Percentiles rank a stretch among this genome's conserved stretches.
Conservation (phyloP, 2,888 invertebrate species). For the Drosophila setosimentum region DNA sequence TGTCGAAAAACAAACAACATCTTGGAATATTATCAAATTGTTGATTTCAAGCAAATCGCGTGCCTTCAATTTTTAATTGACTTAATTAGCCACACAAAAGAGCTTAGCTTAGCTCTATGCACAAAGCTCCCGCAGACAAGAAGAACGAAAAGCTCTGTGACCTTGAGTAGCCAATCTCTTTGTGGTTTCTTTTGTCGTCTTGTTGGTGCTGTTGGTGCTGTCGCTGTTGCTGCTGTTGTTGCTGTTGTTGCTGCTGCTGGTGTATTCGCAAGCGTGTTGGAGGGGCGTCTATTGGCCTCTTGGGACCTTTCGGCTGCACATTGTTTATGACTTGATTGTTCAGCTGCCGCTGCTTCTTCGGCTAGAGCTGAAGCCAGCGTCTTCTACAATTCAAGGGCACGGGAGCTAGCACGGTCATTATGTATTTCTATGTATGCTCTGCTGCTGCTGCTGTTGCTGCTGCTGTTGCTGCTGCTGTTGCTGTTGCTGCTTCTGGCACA, state of each 20-base stretch:
- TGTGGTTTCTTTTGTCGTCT: constrained; percentile 24
- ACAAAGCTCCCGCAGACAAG: constrained; percentile 28
- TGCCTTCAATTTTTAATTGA: constrained; percentile 73
- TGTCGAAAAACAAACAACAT: constrained; percentile 50
- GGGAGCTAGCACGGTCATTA: constrained; percentile 57
- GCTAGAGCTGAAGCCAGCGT: constrained; percentile 28
- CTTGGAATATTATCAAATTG: constrained; percentile 68
- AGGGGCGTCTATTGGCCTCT: constrained; percentile 51
- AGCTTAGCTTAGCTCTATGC: constrained; percentile 39
- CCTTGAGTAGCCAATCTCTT: constrained; percentile 47
- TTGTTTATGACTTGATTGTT: constrained; percentile 80
- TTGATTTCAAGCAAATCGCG: constrained; percentile 67
- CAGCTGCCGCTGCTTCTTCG: constrained; percentile 47
- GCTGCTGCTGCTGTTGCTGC: constrained; percentile 16
- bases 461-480: constrained; percentile 23
- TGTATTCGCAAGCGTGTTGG: constrained; percentile 49
- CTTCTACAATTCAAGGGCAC: constrained; percentile 71
- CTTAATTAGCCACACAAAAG: constrained; percentile 68
- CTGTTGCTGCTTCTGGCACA: constrained; percentile 28
- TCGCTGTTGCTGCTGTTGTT: neutral
- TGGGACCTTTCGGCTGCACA: constrained; percentile 72
- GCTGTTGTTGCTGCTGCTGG: constrained; percentile 18
- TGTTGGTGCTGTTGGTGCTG: neutral
- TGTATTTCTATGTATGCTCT: constrained; percentile 24
- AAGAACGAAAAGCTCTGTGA: constrained; percentile 55